Conservation (phyloP, 1,140 invertebrate species). For the Bombus waltoni region DNA sequence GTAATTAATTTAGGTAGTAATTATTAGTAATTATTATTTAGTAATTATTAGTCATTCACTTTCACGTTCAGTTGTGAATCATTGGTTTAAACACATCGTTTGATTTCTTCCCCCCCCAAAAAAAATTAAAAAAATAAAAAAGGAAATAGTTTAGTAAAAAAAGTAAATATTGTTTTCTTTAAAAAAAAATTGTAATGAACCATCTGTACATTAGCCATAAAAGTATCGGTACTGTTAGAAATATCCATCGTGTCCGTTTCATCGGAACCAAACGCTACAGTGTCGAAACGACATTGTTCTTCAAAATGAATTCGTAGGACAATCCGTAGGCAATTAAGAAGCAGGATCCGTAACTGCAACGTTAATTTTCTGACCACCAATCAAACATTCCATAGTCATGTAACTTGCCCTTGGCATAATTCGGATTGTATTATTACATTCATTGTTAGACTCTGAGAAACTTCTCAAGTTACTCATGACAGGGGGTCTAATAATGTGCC, state of each 20-base stretch:
- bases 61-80: neutral
- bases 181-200: neutral
- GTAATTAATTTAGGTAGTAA: neutral
- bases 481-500: slow-evolving; percentile 25
- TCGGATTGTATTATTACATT: slow-evolving; percentile 73
- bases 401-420: slow-evolving; percentile 75
- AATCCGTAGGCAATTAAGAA: slow-evolving; percentile 27
- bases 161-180: neutral
- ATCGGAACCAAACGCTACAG: neutral
- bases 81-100: neutral
- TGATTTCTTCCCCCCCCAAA: neutral
- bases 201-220: neutral
- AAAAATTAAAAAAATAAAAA: neutral
- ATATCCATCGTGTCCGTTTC: neutral
- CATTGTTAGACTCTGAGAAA: slow-evolving; percentile 73
- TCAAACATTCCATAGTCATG: slow-evolving; percentile 44
- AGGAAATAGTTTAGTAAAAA: neutral
- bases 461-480: slow-evolving; percentile 45
- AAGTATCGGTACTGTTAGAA: neutral
- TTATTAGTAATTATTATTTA: too few relatives aligned
- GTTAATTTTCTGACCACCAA: slow-evolving; percentile 50
- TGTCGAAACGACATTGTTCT: slow-evolving; percentile 47
- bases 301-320: slow-evolving; percentile 25
- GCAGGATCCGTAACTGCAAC: slow-evolving; percentile 44
- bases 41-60: neutral